Percentiles rank a stretch among this genome's conserved stretches.
Evolutionary conservation across 1,140 invertebrate genomes (phyloP).

Genomic region (Rhopalosiphum padi): DNA sequence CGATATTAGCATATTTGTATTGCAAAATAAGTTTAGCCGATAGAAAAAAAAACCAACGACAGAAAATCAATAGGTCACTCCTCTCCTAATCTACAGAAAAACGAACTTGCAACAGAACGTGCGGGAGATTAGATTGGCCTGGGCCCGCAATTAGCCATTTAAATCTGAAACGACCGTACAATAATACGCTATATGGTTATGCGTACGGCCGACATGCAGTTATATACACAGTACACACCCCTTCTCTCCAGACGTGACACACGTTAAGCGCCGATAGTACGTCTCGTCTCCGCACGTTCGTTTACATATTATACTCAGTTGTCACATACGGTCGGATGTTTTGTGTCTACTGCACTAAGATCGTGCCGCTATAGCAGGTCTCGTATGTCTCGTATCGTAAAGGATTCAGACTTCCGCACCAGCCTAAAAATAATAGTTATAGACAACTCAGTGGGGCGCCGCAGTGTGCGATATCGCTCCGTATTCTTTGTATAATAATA

Average conservation of each 20-base stretch:
- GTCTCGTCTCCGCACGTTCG: not conserved
- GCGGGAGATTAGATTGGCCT: not conserved
- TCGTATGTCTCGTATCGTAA: not conserved
- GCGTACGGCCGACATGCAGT: too few relatives aligned
- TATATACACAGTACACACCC: too few relatives aligned
- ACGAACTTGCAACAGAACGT: too few relatives aligned
- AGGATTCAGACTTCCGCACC: not conserved
- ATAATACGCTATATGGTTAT: not conserved
- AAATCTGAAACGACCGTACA: not conserved
- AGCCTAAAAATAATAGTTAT: not conserved
- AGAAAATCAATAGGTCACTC: not conserved
- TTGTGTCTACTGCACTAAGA: not conserved
- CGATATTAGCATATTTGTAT: not conserved
- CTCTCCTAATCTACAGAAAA: not conserved
- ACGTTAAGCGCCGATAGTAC: not conserved
- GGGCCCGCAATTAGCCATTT: not conserved
- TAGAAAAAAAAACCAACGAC: not conserved
- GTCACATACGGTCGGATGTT: not conserved
- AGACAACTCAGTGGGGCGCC: too few relatives aligned
- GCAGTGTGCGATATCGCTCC: too few relatives aligned
- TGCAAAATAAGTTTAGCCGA: not conserved
- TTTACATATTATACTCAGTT: not conserved
- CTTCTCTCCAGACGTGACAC: not conserved
- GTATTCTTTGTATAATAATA: not conserved
- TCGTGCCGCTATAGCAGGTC: not conserved